phyloP scores from a whole-genome alignment of 2,888 invertebrate genomes.

The Abrostola triplasia region DNA sequence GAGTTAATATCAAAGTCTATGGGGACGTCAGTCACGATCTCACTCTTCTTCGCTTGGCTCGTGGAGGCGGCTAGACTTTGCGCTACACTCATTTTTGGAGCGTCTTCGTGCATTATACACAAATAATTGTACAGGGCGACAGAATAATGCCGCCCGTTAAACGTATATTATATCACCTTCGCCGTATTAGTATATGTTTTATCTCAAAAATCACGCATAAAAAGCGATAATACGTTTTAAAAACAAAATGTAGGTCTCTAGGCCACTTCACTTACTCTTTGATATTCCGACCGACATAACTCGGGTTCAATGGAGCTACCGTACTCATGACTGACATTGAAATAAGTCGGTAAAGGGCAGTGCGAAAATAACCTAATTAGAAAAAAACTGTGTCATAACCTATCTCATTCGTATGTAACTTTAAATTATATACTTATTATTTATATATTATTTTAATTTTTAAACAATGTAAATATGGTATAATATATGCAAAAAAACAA shows the following conservation, averaged over 20 bases:
- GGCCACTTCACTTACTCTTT: slow-evolving; percentile 96
- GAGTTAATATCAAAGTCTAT: slow-evolving; percentile 82
- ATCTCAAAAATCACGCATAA: slow-evolving; percentile 88
- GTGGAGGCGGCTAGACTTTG: slow-evolving; percentile 91
- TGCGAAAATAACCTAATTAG: slow-evolving; percentile 83
- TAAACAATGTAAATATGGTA: slow-evolving; percentile 5
- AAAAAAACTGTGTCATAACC: slow-evolving; percentile 82
- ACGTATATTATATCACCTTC: slow-evolving; percentile 75
- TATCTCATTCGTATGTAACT: slow-evolving; percentile 61
- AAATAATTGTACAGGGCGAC: slow-evolving; percentile 80
- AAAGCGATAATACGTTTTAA: slow-evolving; percentile 75
- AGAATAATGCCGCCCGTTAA: slow-evolving; percentile 68
- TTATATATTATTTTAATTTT: slow-evolving; percentile 29
- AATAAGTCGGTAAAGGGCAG: slow-evolving; percentile 88
- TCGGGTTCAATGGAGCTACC: slow-evolving; percentile 91
- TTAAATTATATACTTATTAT: slow-evolving; percentile 14
- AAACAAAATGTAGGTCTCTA: slow-evolving; percentile 94
- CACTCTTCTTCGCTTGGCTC: slow-evolving; percentile 84
- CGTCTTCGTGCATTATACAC: slow-evolving; percentile 91
- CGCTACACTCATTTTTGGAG: slow-evolving; percentile 90
- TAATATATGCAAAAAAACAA: slow-evolving; percentile 44
- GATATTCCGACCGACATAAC: slow-evolving; percentile 93
- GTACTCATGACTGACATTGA: slow-evolving; percentile 90
- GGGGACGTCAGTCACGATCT: slow-evolving; percentile 80
- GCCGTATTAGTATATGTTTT: slow-evolving; percentile 85